Evolutionary conservation across 1,140 invertebrate species (phyloP), one percentile per base, ranked within the genome.

Genomic region (Hyphantria cunea): DNA sequence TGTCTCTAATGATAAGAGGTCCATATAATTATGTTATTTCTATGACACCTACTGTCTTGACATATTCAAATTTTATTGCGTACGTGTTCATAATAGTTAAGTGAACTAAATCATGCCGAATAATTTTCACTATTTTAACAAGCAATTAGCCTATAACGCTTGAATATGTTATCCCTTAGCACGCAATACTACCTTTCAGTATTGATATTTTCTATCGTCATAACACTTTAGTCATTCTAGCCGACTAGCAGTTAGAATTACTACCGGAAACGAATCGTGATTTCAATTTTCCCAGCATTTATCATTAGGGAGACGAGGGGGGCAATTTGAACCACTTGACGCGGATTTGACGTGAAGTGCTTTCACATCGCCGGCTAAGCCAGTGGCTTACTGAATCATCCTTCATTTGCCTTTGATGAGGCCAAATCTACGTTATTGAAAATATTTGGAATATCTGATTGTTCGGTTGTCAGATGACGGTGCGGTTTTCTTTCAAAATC

Each of bases 251-350:
- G 5, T 5, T 25, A 25, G 17, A 25, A 25, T 25, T 74, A 66
- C 60, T 70, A 69, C 66, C 70, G 71, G 56, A 77, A 80, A 76
- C 70, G 74, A 72, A 76, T 80, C 73, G 71, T 78, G 76, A 80
- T 80, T 78, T 80, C 75, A 79, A 82, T 82, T 84, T 85, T 73
- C 76, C 66, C 59, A 66, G 75, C 78, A 82, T 82, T 85, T 80
- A 85, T 85, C 78, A 80, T 78, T 78, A 69, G 68, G 59, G 66
- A 37, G 58, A 42, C 49, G 52, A 58, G 61, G 76, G 66, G 64
- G 68, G 71, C 75, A 75, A 81, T 82, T 80, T 80, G 64, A 65
- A 72, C 70, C 72, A 77, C 78, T 83, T 82, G 78, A 84, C 70
- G 80, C 65, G 72, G 64, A 80, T 85, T 81, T 81, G 76, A 85